Evolutionary conservation across 2,113 vertebrate species (phyloP).

Genomic region (Hystrix cristata): DNA sequence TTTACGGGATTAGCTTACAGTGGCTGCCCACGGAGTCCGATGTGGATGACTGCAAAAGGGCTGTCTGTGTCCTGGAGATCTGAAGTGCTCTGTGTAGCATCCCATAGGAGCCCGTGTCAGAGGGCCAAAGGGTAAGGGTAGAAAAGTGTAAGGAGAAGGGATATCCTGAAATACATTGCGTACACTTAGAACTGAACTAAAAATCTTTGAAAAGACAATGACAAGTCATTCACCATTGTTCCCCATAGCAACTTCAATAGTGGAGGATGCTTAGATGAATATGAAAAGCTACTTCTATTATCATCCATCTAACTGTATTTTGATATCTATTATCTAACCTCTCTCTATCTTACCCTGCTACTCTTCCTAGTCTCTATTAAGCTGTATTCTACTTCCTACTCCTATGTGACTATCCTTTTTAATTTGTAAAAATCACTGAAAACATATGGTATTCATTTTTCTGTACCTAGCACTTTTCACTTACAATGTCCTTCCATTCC

Average conservation of each 20-base stretch:
- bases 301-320: background rate
- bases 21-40: too few relatives aligned
- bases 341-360: too few relatives aligned
- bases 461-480: background rate
- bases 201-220: background rate
- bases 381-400: background rate
- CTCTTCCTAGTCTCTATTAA: background rate
- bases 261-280: background rate
- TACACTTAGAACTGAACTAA: background rate
- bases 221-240: background rate
- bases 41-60: too few relatives aligned
- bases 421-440: background rate
- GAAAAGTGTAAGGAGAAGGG: background rate
- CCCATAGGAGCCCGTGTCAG: too few relatives aligned
- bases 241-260: too few relatives aligned
- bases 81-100: too few relatives aligned
- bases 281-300: background rate
- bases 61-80: too few relatives aligned
- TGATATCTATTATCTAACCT: background rate
- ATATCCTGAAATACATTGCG: slow-evolving; percentile 1
- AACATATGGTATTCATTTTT: background rate
- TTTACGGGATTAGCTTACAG: too few relatives aligned
- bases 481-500: background rate
- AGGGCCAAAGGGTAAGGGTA: too few relatives aligned
- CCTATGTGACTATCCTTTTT: background rate